phyloP scores from a whole-genome alignment of 2,113 vertebrate species.

The Poecilia latipinna region DNA sequence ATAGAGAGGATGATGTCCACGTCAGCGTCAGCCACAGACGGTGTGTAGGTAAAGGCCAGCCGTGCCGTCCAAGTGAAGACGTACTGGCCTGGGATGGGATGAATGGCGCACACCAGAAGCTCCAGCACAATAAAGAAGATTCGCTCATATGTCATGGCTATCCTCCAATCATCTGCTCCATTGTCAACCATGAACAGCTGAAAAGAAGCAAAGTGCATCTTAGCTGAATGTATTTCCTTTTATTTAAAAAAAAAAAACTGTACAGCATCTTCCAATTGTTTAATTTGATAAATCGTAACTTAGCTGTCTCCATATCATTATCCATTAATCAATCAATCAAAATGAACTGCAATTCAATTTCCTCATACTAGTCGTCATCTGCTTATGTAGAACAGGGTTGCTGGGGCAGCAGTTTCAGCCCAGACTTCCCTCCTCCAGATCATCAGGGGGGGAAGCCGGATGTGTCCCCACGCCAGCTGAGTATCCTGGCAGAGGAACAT shows the following conservation, averaged over 20 bases:
- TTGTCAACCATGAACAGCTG: constrained; percentile 97
- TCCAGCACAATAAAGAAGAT: constrained; percentile 93
- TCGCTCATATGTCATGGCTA: constrained; percentile 93
- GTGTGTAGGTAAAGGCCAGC: constrained; percentile 88
- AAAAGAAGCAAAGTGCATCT: not conserved
- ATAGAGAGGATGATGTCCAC: constrained; percentile 93
- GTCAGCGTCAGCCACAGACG: constrained; percentile 87
- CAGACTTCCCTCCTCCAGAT: too few relatives aligned
- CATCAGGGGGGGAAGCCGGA: too few relatives aligned
- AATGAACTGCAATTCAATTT: too few relatives aligned
- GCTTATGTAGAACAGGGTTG: too few relatives aligned
- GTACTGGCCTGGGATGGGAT: constrained; percentile 92
- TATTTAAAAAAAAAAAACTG: not conserved
- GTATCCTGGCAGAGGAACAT: too few relatives aligned
- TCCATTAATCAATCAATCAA: too few relatives aligned
- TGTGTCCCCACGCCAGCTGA: too few relatives aligned
- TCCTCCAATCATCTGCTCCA: constrained; percentile 94
- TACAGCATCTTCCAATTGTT: not conserved
- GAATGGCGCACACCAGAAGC: constrained; percentile 92
- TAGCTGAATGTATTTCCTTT: not conserved
- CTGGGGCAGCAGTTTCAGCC: too few relatives aligned
- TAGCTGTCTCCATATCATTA: too few relatives aligned
- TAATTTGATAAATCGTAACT: too few relatives aligned
- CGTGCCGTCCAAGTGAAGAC: constrained; percentile 92
- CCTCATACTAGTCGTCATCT: too few relatives aligned